phyloP scores from a whole-genome alignment of 2,888 invertebrate genomes.

The Syritta pipiens region DNA sequence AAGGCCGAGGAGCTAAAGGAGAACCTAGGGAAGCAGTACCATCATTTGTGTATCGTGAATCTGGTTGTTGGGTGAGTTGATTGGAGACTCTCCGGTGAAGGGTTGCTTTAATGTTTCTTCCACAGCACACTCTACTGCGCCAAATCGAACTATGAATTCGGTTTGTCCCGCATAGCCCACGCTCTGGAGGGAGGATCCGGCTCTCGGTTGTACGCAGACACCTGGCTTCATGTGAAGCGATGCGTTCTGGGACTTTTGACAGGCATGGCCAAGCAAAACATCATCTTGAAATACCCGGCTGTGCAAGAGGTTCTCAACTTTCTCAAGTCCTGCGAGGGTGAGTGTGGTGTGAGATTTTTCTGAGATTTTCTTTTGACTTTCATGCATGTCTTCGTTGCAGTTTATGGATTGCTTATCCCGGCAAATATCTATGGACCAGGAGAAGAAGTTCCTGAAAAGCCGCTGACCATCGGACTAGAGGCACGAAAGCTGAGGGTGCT shows the following conservation, averaged over 20 bases:
- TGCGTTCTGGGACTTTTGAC: constrained; percentile 94
- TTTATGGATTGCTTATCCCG: constrained; percentile 77
- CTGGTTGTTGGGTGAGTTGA: constrained; percentile 92
- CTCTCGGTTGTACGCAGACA: constrained; percentile 94
- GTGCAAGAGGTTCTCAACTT: constrained; percentile 91
- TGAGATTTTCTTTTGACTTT: not conserved
- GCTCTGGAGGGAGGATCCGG: constrained; percentile 83
- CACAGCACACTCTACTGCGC: constrained; percentile 95
- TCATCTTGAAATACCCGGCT: constrained; percentile 89
- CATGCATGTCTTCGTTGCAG: constrained; percentile 65
- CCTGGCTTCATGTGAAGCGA: constrained; percentile 98
- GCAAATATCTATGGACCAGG: constrained; percentile 76
- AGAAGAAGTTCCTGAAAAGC: constrained; percentile 76
- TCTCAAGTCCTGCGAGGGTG: constrained; percentile 91
- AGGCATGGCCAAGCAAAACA: constrained; percentile 91
- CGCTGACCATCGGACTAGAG: constrained; percentile 78
- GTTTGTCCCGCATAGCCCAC: constrained; percentile 97
- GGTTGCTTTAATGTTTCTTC: not conserved
- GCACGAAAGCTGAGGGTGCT: constrained; percentile 77
- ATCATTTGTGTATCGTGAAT: constrained; percentile 99
- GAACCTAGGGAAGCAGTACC: constrained; percentile 92
- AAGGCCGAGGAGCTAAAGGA: constrained; percentile 97
- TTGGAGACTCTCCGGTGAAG: not conserved
- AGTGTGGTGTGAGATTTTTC: constrained; percentile 66
- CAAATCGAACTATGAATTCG: constrained; percentile 99